phyloP scores from a whole-genome alignment of 1,140 invertebrate genomes.

The Druon quercuslanigerum region DNA sequence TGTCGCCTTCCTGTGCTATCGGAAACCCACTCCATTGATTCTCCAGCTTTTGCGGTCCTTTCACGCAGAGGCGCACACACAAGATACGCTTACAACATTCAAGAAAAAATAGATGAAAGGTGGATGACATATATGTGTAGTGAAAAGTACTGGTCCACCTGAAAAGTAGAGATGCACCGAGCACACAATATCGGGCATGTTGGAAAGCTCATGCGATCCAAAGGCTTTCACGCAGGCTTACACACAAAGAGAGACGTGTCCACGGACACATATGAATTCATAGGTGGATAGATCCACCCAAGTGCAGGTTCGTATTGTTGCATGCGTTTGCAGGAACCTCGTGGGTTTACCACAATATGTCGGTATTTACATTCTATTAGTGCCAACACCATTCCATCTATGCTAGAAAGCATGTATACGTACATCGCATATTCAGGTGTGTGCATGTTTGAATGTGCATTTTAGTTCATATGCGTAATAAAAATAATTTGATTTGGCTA shows the following conservation, averaged over 20 bases:
- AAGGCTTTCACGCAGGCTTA: no score
- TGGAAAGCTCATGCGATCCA: no score
- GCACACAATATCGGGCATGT: no score
- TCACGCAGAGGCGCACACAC: not conserved
- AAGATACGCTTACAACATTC: no score
- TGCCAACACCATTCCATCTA: not conserved
- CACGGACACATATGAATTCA: not conserved
- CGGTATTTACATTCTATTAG: constrained; percentile 17
- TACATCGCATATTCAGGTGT: not conserved
- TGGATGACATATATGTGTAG: no score
- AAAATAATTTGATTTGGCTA: no score
- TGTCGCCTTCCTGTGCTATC: constrained; percentile 34
- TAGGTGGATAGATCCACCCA: not conserved
- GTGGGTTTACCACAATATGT: not conserved
- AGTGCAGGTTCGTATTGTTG: not conserved
- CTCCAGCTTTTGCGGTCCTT: not conserved
- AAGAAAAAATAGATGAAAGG: no score
- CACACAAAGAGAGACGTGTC: no score
- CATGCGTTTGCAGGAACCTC: not conserved
- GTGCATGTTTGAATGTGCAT: not conserved
- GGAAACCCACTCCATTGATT: constrained; percentile 39
- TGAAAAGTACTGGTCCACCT: no score
- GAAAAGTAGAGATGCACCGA: no score
- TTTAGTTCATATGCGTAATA: no score
- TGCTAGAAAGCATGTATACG: not conserved